Base-by-base conservation (phyloP, 1,140 invertebrate genomes). In the Nasonia giraulti region DNA sequence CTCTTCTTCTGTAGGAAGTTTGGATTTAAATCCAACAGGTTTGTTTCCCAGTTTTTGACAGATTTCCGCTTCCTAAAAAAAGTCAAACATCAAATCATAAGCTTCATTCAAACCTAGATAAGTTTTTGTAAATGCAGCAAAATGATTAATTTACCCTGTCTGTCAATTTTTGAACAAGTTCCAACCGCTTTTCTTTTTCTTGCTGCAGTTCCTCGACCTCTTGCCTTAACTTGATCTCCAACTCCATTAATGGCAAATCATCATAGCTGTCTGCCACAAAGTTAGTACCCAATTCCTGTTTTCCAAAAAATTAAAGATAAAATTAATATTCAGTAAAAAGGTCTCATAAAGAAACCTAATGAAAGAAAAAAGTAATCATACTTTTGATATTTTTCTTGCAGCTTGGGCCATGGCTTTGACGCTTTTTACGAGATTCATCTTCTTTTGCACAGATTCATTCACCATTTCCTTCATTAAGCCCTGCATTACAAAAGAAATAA, bases 1-100 rank as follows among this genome's bases (percentile, higher is more conserved):
- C 76, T 95, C 93, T 75, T 93, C 91, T 50, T 94, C 92, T 0
- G 92, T 89, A 5, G 94, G 94, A 50, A 88, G 2, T 76, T 88
- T 69, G 2, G 68, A 66, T 17, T 85, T 14, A 14, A 91, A 87
- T 33, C 87, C 87, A 27, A 87, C 71, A 7, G 87, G 84, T 17
- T 89, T 87, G 0, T 75, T 68, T 0, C 91, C 91, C 1, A 92
- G 74, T 6, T 79, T 79, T 50, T 87, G 84, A 55, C 90, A 91
- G 47, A 92, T 82, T 12, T 87, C 81, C 8, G 12, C 23, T 83
- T 91, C 91, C 84, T 90, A 23, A 66, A 79, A 27, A 80, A 37
- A 55, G 66, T 17, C 47, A 50, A 50, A 10, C 50, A 55, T 3
- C 12, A 55, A 20, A 55, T 55, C 12, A 55, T 55, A 17, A 17